A percentile compares a stretch with the other conserved stretches of the same genome.
These are phyloP conservation scores for Lasioglossum oenotherae DNA, from an alignment of 2,888 invertebrate species.

Conservation along the genomic window DNA sequence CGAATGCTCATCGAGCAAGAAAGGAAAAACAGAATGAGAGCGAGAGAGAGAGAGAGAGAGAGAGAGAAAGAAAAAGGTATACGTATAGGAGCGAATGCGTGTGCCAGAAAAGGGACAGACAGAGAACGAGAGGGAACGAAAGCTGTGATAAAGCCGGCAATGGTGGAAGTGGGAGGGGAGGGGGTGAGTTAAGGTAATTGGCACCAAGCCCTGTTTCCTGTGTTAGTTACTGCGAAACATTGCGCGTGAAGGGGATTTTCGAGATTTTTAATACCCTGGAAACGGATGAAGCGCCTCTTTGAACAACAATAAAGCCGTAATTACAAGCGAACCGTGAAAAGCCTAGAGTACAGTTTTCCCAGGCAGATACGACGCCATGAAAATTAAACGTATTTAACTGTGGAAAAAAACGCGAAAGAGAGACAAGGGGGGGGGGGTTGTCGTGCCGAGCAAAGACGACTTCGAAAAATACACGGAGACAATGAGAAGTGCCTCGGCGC, in stretches of 20 bases:
- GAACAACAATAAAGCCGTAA: conserved; percentile 18
- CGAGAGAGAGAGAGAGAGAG: not conserved
- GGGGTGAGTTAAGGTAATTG: conserved; percentile 54
- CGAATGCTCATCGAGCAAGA: conserved; percentile 53
- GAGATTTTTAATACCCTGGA: conserved; percentile 40
- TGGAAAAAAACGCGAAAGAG: not conserved
- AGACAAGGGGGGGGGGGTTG: not conserved
- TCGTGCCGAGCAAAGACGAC: not conserved
- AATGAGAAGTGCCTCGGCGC: conserved; percentile 4
- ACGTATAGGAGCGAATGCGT: conserved; percentile 42
- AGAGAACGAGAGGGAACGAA: conserved; percentile 40
- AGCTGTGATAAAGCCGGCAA: conserved; percentile 44
- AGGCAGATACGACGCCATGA: conserved; percentile 6
- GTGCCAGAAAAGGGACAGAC: conserved; percentile 32
- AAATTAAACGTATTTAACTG: conserved; percentile 12
- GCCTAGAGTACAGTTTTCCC: not conserved
- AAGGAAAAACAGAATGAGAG: conserved; percentile 13
- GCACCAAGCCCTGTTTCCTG: conserved; percentile 45
- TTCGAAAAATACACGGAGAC: not conserved
- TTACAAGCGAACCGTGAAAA: conserved; percentile 28
- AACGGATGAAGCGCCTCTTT: conserved; percentile 15
- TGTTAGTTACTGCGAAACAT: conserved; percentile 50
- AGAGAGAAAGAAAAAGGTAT: not conserved
- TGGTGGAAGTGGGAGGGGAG: not conserved
- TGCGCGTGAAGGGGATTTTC: conserved; percentile 41